Evolutionary conservation across 2,113 vertebrate genomes (phyloP).

Genomic region (Chloebia gouldiae): DNA sequence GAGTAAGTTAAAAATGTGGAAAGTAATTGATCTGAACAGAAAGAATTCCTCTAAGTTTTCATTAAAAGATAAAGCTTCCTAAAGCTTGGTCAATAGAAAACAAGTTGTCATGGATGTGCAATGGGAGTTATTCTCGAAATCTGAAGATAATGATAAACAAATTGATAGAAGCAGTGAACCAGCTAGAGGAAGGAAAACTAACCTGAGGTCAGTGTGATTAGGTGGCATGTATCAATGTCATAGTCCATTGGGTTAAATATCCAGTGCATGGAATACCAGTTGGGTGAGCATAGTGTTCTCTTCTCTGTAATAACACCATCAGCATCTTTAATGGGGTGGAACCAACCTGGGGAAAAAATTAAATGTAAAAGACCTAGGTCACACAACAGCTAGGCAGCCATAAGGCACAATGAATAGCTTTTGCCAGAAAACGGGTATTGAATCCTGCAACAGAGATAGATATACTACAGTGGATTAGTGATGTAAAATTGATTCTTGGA

Average conservation of each 20-base stretch:
- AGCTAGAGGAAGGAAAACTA: not conserved
- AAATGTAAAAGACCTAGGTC: not conserved
- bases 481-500: slow-evolving; percentile 10
- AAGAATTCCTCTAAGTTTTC: not conserved
- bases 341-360: slow-evolving; percentile 3
- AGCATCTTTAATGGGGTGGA: slow-evolving; percentile 39
- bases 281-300: slow-evolving; percentile 11
- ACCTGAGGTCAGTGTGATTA: not conserved
- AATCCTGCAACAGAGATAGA: not conserved
- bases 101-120: not conserved
- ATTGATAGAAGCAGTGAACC: not conserved
- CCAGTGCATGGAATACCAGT: not conserved
- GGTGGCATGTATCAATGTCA: not conserved
- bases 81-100: not conserved
- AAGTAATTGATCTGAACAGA: not conserved
- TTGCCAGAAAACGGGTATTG: not conserved
- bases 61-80: not conserved
- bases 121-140: not conserved
- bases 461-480: not conserved
- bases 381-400: not conserved
- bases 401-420: not conserved
- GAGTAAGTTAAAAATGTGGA: not conserved
- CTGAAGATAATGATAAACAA: not conserved
- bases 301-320: slow-evolving; percentile 18
- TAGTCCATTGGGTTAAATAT: slow-evolving; percentile 24